Conservation (phyloP, 2,113 vertebrate species). For the Epinephelus moara region DNA sequence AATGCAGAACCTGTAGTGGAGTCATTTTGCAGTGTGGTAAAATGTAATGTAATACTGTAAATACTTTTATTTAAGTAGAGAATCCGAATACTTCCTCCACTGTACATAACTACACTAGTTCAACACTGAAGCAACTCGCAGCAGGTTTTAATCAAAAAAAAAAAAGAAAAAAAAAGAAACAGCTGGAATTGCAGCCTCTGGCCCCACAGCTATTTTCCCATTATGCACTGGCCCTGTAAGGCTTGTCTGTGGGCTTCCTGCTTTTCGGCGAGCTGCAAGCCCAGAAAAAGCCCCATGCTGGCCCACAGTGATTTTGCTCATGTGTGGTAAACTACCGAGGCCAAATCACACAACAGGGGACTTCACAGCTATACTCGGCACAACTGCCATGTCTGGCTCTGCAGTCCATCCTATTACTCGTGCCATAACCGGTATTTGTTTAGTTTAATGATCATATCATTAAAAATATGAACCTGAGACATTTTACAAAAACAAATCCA, state of each 20-base stretch:
- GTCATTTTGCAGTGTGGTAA: no score
- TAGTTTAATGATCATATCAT: neutral
- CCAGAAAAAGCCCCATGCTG: slow-evolving; percentile 21
- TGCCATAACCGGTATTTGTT: neutral
- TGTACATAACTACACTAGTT: no score
- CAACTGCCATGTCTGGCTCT: slow-evolving; percentile 32
- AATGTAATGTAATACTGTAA: no score
- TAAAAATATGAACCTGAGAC: neutral
- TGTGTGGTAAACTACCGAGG: slow-evolving; percentile 34
- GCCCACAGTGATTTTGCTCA: slow-evolving; percentile 37
- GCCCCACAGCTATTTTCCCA: neutral
- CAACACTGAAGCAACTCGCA: neutral
- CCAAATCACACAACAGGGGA: slow-evolving; percentile 45
- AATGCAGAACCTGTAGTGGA: no score
- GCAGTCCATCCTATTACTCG: slow-evolving; percentile 4
- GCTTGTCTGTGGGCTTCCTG: neutral
- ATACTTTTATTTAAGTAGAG: no score
- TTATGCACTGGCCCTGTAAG: neutral
- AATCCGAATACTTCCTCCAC: no score
- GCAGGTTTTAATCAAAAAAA: neutral
- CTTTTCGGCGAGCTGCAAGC: slow-evolving; percentile 7
- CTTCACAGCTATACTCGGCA: slow-evolving; percentile 21
- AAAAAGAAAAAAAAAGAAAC: neutral
- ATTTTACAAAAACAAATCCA: neutral
- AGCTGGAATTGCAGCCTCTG: neutral